Evolutionary conservation across 2,888 invertebrate genomes (phyloP).

Genomic region (Parelbella ahira): DNA sequence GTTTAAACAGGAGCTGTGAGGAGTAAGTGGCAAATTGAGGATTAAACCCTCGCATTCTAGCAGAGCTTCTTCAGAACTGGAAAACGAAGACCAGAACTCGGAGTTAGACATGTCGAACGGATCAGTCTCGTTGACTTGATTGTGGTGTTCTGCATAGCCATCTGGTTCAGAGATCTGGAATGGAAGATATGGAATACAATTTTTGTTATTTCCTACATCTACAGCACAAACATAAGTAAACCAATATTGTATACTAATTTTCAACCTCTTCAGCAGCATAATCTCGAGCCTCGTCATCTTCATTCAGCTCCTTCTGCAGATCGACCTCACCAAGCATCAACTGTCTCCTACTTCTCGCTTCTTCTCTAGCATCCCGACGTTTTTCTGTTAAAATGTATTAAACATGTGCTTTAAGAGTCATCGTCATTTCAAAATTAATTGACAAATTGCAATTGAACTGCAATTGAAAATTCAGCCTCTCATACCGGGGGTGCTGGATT

Average conservation of each 20-base stretch:
- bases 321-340: slow-evolving; percentile 72
- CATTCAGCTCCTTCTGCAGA: slow-evolving; percentile 67
- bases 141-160: slow-evolving; percentile 83
- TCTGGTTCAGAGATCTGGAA: slow-evolving; percentile 80
- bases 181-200: no score
- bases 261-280: slow-evolving; percentile 84
- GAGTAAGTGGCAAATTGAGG: slow-evolving; percentile 85
- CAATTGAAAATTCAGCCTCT: no score
- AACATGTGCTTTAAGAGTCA: no score
- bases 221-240: no score
- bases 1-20: slow-evolving; percentile 78
- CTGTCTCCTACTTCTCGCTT: slow-evolving; percentile 68
- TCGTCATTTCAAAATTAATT: no score
- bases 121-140: slow-evolving; percentile 83
- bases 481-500: no score
- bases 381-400: slow-evolving; percentile 53
- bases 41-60: slow-evolving; percentile 87
- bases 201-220: no score
- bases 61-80: slow-evolving; percentile 88
- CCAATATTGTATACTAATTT: no score
- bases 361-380: slow-evolving; percentile 50
- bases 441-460: no score
- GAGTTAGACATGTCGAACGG: slow-evolving; percentile 87
- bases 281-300: slow-evolving; percentile 82
- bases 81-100: slow-evolving; percentile 90